Percentiles rank a stretch among this genome's conserved stretches.
These are phyloP conservation scores for Gymnothorax reevesii DNA, from an alignment of 2,797 vertebrate species.

Conservation along the genomic window DNA sequence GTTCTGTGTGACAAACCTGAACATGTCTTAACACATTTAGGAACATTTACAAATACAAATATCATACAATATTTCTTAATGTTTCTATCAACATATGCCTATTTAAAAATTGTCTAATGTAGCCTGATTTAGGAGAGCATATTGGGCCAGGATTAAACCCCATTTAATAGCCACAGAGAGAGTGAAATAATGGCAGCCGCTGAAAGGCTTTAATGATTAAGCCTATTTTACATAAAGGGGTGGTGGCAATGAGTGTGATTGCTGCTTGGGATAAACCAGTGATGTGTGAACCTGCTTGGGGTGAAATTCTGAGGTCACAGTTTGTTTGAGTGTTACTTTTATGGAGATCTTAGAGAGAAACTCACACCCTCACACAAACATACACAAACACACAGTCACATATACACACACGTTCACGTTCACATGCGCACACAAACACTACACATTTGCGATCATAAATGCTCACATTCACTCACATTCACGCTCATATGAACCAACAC, in stretches of 20 bases:
- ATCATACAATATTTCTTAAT: not conserved
- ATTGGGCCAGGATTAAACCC: not conserved
- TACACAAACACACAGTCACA: too few relatives aligned
- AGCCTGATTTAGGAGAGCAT: not conserved
- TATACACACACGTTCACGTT: too few relatives aligned
- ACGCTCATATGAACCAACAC: too few relatives aligned
- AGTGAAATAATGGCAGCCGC: not conserved
- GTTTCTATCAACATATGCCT: not conserved
- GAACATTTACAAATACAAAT: not conserved
- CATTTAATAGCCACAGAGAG: not conserved
- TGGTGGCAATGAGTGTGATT: not conserved
- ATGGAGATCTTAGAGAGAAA: not conserved
- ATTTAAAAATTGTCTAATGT: not conserved
- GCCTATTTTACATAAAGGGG: not conserved
- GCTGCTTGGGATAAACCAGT: not conserved
- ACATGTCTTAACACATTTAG: not conserved
- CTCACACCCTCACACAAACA: not conserved
- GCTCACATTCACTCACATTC: too few relatives aligned
- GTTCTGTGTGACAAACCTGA: not conserved
- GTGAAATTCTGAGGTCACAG: not conserved
- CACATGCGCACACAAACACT: not conserved
- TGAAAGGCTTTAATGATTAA: not conserved
- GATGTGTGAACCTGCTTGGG: not conserved
- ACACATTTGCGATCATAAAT: too few relatives aligned
- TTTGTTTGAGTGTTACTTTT: not conserved